Conservation (phyloP, 2,113 vertebrate species). For the Gobiocypris rarus region DNA sequence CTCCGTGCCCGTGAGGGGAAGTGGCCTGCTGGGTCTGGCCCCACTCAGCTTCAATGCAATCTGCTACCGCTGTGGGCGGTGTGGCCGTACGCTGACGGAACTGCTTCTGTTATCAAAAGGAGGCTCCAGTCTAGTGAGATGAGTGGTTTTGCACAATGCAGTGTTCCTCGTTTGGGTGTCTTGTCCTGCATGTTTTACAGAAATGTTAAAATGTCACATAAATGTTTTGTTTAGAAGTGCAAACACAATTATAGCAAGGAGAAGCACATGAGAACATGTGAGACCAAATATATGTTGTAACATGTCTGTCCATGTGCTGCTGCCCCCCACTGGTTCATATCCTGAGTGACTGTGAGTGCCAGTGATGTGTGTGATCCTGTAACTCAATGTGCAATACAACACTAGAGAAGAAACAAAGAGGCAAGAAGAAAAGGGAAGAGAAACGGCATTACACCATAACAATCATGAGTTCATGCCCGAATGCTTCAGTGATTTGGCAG, state of each 20-base stretch:
- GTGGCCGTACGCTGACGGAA: constrained; percentile 39
- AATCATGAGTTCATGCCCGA: not conserved
- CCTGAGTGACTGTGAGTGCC: not conserved
- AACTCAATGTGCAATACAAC: not conserved
- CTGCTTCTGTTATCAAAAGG: constrained; percentile 29
- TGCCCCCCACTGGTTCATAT: constrained; percentile 33
- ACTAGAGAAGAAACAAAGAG: not conserved
- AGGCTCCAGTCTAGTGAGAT: not conserved
- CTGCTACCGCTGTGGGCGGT: constrained; percentile 64
- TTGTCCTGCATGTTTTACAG: not conserved
- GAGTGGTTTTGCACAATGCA: not conserved
- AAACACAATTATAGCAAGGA: not conserved
- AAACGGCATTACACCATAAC: not conserved
- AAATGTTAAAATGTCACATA: not conserved
- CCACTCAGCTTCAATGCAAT: constrained; percentile 63
- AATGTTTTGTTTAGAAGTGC: not conserved
- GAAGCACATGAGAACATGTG: not conserved
- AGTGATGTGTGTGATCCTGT: constrained; percentile 9
- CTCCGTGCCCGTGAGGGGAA: constrained; percentile 67
- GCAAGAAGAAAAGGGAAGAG: not conserved
- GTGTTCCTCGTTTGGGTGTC: not conserved
- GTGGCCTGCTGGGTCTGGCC: constrained; percentile 73
- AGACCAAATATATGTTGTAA: not conserved
- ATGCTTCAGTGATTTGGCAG: not conserved
- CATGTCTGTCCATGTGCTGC: constrained; percentile 27